A percentile compares a stretch with the other conserved stretches of the same genome.
phyloP scores from a whole-genome alignment of 2,888 invertebrate species.

The Augiades crinisus region DNA sequence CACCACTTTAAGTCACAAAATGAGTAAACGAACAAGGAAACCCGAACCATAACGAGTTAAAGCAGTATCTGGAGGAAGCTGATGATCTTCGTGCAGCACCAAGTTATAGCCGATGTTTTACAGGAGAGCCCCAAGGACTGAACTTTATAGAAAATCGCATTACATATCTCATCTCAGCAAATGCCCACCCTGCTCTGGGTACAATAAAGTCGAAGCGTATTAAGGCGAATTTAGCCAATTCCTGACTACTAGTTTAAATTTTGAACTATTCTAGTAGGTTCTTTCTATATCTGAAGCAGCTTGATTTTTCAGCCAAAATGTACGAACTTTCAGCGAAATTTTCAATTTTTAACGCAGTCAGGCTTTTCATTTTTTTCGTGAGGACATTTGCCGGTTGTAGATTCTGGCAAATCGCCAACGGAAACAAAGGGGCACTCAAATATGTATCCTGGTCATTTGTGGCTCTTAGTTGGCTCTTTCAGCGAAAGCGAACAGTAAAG shows the following conservation, averaged over 20 bases:
- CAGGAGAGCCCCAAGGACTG: too few relatives aligned
- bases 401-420: conserved; percentile 6
- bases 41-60: too few relatives aligned
- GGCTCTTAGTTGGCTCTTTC: not conserved
- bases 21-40: too few relatives aligned
- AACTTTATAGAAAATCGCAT: too few relatives aligned
- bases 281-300: not conserved
- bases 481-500: not conserved
- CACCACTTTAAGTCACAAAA: too few relatives aligned
- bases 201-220: too few relatives aligned
- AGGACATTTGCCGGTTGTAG: not conserved
- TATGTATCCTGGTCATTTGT: conserved; percentile 14
- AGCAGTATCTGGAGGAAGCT: too few relatives aligned
- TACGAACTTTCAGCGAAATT: conserved; percentile 4
- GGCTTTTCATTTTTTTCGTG: not conserved
- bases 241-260: not conserved
- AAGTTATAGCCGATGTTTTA: too few relatives aligned
- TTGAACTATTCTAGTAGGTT: not conserved
- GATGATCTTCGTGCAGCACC: too few relatives aligned
- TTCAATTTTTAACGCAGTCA: conserved; percentile 1
- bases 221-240: not conserved
- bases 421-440: conserved; percentile 4
- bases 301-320: not conserved
- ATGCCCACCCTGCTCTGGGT: too few relatives aligned
- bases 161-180: too few relatives aligned